Evolutionary conservation across 2,888 invertebrate genomes (phyloP).

Genomic region (Amblyjoppa fuscipennis): DNA sequence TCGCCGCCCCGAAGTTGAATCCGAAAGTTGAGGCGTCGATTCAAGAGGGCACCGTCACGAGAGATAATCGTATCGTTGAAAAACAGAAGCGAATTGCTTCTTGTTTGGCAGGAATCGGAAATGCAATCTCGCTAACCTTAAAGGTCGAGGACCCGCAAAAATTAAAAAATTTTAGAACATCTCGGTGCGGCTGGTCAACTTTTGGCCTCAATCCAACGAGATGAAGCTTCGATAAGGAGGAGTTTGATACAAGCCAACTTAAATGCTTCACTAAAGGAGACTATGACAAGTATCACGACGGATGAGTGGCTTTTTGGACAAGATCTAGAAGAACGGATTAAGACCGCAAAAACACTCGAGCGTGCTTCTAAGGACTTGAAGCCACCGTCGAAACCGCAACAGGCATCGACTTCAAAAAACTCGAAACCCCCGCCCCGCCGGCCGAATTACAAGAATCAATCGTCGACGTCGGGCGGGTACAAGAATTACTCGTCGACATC

Average conservation of each 20-base stretch:
- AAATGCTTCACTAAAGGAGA: conserved; percentile 45
- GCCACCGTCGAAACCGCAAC: neutral
- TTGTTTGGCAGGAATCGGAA: conserved; percentile 32
- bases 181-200: conserved; percentile 54
- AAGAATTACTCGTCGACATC: too few relatives aligned
- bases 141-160: neutral
- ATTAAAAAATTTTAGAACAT: conserved; percentile 15
- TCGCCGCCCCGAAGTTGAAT: conserved; percentile 59
- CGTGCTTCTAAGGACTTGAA: conserved; percentile 40
- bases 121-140: neutral
- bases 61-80: conserved; percentile 46
- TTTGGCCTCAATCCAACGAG: conserved; percentile 47
- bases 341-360: conserved; percentile 25
- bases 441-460: too few relatives aligned
- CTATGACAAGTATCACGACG: conserved; percentile 23
- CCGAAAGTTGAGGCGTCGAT: conserved; percentile 45
- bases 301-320: conserved; percentile 59
- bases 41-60: conserved; percentile 37
- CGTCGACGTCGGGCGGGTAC: too few relatives aligned
- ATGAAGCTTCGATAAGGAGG: conserved; percentile 47
- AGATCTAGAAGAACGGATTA: conserved; percentile 4
- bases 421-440: too few relatives aligned
- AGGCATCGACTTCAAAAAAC: conserved; percentile 21
- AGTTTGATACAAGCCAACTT: conserved; percentile 49
- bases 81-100: conserved; percentile 53